A percentile compares a stretch with the other conserved stretches of the same genome.
Evolutionary conservation across 2,113 vertebrate species (phyloP).

Genomic region (Halcyon malimbica): DNA sequence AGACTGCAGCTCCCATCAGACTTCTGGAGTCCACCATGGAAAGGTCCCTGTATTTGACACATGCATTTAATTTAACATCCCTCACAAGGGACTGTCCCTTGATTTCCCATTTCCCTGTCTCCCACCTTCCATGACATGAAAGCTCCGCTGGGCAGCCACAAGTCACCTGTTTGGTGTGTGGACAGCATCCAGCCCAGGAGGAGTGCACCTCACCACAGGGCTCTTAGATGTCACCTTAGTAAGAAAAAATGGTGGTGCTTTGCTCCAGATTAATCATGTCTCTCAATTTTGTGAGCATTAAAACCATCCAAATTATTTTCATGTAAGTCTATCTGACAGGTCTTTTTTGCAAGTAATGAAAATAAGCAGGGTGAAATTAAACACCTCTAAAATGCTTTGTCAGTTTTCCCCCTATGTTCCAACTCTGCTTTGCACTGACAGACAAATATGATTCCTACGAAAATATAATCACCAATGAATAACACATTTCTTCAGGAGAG

Average conservation of each 20-base stretch:
- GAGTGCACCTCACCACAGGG: not conserved
- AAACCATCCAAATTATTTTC: not conserved
- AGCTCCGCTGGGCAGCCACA: rapidly evolving
- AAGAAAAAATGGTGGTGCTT: not conserved
- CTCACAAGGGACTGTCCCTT: not conserved
- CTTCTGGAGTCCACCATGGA: not conserved
- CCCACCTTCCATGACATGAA: rapidly evolving
- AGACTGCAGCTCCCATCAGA: not conserved
- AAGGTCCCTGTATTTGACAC: not conserved
- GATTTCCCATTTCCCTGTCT: not conserved
- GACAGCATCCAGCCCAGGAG: not conserved
- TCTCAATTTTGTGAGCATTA: not conserved
- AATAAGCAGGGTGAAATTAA: conserved; percentile 17
- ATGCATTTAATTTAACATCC: not conserved
- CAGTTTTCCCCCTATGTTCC: not conserved
- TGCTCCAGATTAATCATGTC: not conserved
- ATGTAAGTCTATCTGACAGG: not conserved
- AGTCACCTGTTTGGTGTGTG: rapidly evolving
- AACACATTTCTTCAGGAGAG: conserved; percentile 32
- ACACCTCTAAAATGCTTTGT: conserved; percentile 27
- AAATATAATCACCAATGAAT: conserved; percentile 49
- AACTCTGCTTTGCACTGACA: conserved; percentile 9
- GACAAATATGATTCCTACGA: conserved; percentile 12
- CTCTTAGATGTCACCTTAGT: not conserved
- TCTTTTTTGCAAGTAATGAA: not conserved